Evolutionary conservation across 2,797 vertebrate genomes (phyloP).

Genomic region (Rhyacichthys aspro): DNA sequence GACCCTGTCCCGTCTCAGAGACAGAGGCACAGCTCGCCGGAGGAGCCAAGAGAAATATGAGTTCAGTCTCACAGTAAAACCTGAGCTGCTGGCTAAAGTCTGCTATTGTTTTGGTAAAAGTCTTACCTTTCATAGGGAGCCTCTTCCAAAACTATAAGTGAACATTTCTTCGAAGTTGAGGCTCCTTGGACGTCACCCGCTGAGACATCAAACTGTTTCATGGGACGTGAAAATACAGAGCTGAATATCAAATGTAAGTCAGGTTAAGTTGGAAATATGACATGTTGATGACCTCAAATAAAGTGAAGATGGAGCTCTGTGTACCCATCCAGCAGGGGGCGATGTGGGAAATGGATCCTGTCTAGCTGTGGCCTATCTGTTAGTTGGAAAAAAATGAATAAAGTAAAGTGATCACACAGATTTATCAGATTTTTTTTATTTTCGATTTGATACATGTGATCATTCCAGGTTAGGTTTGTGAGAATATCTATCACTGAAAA

Average conservation of each 20-base stretch:
- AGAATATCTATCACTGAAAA: too few species aligned
- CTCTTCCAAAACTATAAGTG: neutral
- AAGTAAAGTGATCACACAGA: too few species aligned
- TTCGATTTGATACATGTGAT: too few species aligned
- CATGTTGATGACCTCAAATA: neutral
- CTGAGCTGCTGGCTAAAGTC: neutral
- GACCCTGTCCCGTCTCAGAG: slow-evolving; percentile 21
- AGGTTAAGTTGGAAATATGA: neutral
- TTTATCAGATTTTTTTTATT: too few species aligned
- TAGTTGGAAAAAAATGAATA: too few species aligned
- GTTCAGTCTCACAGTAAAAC: slow-evolving; percentile 18
- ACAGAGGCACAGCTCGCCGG: slow-evolving; percentile 4
- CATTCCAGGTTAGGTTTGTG: too few species aligned
- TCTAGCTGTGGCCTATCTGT: neutral
- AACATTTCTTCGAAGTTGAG: neutral
- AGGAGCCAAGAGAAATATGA: slow-evolving; percentile 21
- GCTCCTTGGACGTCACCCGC: neutral
- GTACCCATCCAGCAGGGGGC: slow-evolving; percentile 57
- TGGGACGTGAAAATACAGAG: neutral
- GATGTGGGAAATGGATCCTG: slow-evolving; percentile 13
- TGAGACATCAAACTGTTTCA: neutral
- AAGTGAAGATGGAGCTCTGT: neutral
- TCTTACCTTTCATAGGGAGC: slow-evolving; percentile 6
- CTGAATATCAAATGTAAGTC: neutral
- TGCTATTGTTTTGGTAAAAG: slow-evolving; percentile 3